phyloP scores from a whole-genome alignment of 2,888 invertebrate genomes.

The Parochlus steinenii region DNA sequence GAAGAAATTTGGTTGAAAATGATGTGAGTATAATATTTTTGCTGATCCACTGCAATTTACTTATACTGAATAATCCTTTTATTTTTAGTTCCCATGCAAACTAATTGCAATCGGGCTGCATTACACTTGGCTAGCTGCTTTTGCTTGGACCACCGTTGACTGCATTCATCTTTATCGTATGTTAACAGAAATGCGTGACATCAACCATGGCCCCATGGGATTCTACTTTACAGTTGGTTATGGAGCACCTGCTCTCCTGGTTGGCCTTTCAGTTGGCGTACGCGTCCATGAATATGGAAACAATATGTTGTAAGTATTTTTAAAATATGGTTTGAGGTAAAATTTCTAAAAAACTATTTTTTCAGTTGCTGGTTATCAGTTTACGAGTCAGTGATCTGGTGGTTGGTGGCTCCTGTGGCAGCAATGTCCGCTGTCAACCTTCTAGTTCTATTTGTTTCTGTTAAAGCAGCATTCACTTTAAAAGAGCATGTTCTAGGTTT shows the following conservation, averaged over 20 bases:
- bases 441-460: slow-evolving; percentile 64
- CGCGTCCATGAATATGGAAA: slow-evolving; percentile 91
- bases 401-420: slow-evolving; percentile 80
- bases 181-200: slow-evolving; percentile 88
- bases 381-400: slow-evolving; percentile 89
- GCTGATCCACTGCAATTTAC: slow-evolving; percentile 5
- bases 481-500: slow-evolving; percentile 81
- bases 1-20: slow-evolving; percentile 61
- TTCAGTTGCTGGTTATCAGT: slow-evolving; percentile 87
- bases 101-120: slow-evolving; percentile 79
- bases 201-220: slow-evolving; percentile 86
- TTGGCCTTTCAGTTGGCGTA: slow-evolving; percentile 81
- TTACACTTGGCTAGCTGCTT: slow-evolving; percentile 81
- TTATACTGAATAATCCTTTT: slow-evolving; percentile 13
- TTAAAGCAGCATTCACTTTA: slow-evolving; percentile 78
- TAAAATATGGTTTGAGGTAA: slow-evolving; percentile 6
- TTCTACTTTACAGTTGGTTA: slow-evolving; percentile 88
- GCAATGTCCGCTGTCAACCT: slow-evolving; percentile 62
- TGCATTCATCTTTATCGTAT: slow-evolving; percentile 85
- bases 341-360: slow-evolving; percentile 15
- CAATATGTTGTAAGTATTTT: slow-evolving; percentile 65
- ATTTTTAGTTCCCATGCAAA: slow-evolving; percentile 62
- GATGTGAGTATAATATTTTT: slow-evolving; percentile 39
- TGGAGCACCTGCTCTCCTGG: slow-evolving; percentile 78
- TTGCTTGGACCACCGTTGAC: slow-evolving; percentile 85